These are phyloP conservation scores for Diplosoma virens DNA, from an alignment of 23 tunicate species.

Conservation along the genomic window DNA sequence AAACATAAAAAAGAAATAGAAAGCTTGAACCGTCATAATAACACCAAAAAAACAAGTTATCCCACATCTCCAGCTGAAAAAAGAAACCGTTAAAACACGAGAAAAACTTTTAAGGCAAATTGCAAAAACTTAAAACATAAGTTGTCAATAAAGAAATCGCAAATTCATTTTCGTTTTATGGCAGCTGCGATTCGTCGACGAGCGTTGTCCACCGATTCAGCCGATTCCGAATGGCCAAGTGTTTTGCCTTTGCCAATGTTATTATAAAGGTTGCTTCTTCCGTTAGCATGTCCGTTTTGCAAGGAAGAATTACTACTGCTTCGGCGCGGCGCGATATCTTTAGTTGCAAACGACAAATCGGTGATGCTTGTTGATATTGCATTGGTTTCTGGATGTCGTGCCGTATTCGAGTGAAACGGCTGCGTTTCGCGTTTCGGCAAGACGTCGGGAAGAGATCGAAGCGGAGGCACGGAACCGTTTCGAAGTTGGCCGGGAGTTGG, in stretches of 20 bases:
- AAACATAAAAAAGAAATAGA: no score
- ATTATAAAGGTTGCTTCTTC: neutral
- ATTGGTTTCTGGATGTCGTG: neutral
- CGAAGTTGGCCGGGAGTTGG: slow-evolving; percentile 27
- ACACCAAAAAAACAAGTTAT: no score
- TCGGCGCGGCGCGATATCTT: slow-evolving; percentile 1
- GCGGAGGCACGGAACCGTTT: slow-evolving; percentile 31
- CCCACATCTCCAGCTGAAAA: no score
- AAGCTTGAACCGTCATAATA: no score
- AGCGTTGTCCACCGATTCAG: slow-evolving; percentile 53
- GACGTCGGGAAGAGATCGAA: slow-evolving; percentile 53
- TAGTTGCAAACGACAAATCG: slow-evolving; percentile 32
- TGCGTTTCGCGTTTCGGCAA: slow-evolving; percentile 17
- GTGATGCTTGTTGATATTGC: slow-evolving; percentile 29
- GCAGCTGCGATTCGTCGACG: slow-evolving; percentile 84
- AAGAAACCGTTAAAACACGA: no score
- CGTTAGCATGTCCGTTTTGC: slow-evolving; percentile 4
- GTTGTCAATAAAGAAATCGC: neutral
- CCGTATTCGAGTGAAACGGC: neutral
- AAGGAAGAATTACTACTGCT: slow-evolving; percentile 25
- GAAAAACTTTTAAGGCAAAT: neutral
- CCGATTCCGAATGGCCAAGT: slow-evolving; percentile 53
- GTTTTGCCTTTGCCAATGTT: neutral
- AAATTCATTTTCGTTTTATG: slow-evolving; percentile 63
- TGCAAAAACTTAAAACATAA: neutral